Evolutionary conservation across 2,797 vertebrate genomes (phyloP).

Genomic region (Hydrocynus forskahlii): DNA sequence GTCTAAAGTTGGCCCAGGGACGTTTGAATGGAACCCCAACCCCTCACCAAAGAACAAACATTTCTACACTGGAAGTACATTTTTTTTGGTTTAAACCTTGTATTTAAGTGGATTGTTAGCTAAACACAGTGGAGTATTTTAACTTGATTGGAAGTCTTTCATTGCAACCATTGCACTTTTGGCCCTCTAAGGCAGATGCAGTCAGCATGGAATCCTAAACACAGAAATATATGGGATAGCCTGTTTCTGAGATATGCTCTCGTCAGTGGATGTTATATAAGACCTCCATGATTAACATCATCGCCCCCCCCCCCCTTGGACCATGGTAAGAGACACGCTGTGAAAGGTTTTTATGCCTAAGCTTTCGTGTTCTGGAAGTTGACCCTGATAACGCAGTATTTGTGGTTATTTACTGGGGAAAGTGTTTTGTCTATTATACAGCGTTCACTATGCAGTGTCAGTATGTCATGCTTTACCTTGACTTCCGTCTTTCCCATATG

Average conservation of each 20-base stretch:
- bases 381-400: not conserved
- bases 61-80: no score
- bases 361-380: not conserved
- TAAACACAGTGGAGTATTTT: no score
- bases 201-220: no score
- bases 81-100: no score
- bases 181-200: no score
- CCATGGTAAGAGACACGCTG: not conserved
- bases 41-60: no score
- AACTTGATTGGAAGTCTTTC: no score
- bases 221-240: not conserved
- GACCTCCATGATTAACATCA: not conserved
- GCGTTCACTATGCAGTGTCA: not conserved
- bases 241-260: not conserved
- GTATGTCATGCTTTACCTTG: conserved; percentile 22
- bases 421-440: not conserved
- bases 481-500: conserved; percentile 38
- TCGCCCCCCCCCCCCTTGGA: not conserved
- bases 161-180: no score
- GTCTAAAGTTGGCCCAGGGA: no score
- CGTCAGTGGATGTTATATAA: not conserved
- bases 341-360: not conserved
- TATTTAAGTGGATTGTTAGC: no score
- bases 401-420: not conserved
- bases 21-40: no score